Evolutionary conservation across 1,140 invertebrate species (phyloP), one percentile per base, ranked within the genome.

Genomic region (Muscidifurax raptorellus): DNA sequence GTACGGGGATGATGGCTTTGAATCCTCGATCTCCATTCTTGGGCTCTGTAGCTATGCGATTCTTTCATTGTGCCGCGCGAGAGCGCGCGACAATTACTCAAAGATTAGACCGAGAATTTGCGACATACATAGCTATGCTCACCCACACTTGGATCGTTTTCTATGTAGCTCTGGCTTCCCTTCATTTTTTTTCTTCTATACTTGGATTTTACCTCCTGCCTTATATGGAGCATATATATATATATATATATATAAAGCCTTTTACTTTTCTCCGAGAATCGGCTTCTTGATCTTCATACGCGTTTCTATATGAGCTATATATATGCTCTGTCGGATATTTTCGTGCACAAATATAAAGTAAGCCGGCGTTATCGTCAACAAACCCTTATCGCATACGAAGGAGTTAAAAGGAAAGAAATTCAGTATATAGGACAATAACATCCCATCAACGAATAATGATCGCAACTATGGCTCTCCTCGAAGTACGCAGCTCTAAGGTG

Each of bases 61-160:
- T 76, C 86, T 76, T 90, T 89, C 87, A 88, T 80, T 89, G 72
- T 78, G 22, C 22, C 22, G 44, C 15, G 52, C 52, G 52, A 22
- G 22, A 32, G 9, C n/a, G 64, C 28, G 85, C 87, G 82, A 91
- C 90, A 90, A 91, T 91, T 90, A 90, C 89, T 90, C 90, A 90
- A 86, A 90, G 89, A 91, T 91, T 91, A 90, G 89, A 90, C 87
- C 79, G 47, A 88, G 90, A 91, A 91, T 90, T 90, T 90, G 90
- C 90, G 90, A 90, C 80, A 78, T 86, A 77, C 64, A n/a, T n/a
- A n/a, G n/a, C n/a, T n/a, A n/a, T n/a, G 84, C 86, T 71, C 74
- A 64, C 64, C 64, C 36, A 40, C 32, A 27, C 25, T 25, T 69
- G 40, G 40, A 86, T 88, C 88, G 86, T 76, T 87, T 90, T 88